Conservation (phyloP, 2,113 vertebrate species). For the Ammodytes marinus region DNA sequence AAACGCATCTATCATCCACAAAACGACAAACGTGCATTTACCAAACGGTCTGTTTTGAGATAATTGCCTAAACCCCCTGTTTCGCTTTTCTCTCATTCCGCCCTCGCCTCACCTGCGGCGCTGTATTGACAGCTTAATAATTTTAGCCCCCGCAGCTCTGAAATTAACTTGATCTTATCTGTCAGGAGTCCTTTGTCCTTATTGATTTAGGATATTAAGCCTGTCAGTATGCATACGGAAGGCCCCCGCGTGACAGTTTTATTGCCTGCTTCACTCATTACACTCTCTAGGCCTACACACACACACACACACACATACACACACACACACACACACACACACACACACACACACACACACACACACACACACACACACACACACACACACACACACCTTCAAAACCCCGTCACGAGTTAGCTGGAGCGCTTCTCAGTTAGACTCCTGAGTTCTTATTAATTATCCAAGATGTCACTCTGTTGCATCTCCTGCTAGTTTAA, state of each 20-base stretch:
- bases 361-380: too few species aligned
- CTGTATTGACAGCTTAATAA: constrained; percentile 81
- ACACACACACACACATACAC: too few species aligned
- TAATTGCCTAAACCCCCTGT: constrained; percentile 75
- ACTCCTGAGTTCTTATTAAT: constrained; percentile 61
- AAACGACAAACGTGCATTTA: constrained; percentile 66
- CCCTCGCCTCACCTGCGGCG: constrained; percentile 46
- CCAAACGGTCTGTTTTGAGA: constrained; percentile 78
- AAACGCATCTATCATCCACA: constrained; percentile 86
- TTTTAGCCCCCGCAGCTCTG: constrained; percentile 73
- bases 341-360: too few species aligned
- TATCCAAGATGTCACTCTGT: constrained; percentile 56
- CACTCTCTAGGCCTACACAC: background rate
- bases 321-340: too few species aligned
- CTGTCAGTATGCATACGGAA: constrained; percentile 77
- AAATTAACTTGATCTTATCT: constrained; percentile 86
- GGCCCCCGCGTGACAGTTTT: constrained; percentile 67
- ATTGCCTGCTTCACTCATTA: constrained; percentile 72
- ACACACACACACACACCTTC: constrained; percentile 2
- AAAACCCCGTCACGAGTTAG: constrained; percentile 37
- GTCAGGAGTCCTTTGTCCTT: constrained; percentile 75
- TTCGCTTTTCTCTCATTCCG: constrained; percentile 28
- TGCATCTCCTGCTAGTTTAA: constrained; percentile 47
- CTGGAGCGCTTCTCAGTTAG: constrained; percentile 19
- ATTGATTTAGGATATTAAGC: constrained; percentile 84